Evolutionary conservation across 2,888 invertebrate genomes (phyloP).

Genomic region (Phengaris alcon): DNA sequence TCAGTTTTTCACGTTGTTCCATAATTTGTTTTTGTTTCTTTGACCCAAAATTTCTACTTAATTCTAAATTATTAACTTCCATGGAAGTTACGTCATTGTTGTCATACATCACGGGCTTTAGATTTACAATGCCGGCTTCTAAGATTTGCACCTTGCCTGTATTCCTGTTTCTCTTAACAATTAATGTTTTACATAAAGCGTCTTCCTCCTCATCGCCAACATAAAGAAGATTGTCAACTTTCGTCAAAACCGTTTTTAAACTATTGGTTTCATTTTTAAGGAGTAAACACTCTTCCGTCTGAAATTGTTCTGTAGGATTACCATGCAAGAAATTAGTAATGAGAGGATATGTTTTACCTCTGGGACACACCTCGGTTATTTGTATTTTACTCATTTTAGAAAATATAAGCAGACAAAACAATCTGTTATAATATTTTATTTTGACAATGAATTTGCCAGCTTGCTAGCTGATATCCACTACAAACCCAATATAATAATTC

Average conservation of each 20-base stretch:
- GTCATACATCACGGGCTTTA: constrained; percentile 52
- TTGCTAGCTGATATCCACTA: too few species aligned
- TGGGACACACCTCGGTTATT: constrained; percentile 56
- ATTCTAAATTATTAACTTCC: constrained; percentile 58
- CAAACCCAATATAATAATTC: too few species aligned
- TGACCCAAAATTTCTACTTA: constrained; percentile 83
- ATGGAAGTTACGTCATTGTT: constrained; percentile 43
- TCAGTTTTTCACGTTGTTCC: constrained; percentile 80
- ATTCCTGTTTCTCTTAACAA: constrained; percentile 54
- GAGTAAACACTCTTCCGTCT: constrained; percentile 46
- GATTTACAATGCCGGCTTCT: constrained; percentile 52
- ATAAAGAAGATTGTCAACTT: constrained; percentile 54
- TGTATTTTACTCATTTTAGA: constrained; percentile 52
- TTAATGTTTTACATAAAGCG: constrained; percentile 52
- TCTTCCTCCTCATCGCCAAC: constrained; percentile 56
- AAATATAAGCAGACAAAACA: background rate
- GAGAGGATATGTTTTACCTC: constrained; percentile 48
- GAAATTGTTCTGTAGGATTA: constrained; percentile 53
- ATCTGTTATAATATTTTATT: too few species aligned
- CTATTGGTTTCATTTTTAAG: constrained; percentile 47
- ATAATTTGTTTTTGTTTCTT: constrained; percentile 79
- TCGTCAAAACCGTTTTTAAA: constrained; percentile 47
- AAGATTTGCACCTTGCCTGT: constrained; percentile 64
- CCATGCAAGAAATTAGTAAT: constrained; percentile 65
- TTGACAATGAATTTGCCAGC: too few species aligned